Evolutionary conservation across 2,888 invertebrate species (phyloP).

Genomic region (Nephrocerus scutellatus): DNA sequence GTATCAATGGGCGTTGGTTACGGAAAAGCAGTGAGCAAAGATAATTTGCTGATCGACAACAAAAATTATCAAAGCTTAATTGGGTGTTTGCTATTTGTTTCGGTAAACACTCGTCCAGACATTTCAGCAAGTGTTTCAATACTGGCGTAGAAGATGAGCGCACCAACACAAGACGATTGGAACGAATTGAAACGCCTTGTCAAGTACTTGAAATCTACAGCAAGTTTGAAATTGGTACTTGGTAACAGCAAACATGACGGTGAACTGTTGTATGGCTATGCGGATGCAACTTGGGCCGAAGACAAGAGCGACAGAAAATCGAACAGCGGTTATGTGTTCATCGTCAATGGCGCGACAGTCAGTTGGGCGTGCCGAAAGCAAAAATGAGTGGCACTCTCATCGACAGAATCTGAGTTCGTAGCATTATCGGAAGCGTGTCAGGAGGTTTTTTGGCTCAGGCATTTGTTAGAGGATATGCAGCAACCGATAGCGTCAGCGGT

Average conservation of each 20-base stretch:
- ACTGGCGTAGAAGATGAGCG: conserved; percentile 29
- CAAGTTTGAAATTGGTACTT: conserved; percentile 1
- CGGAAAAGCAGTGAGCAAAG: too few relatives aligned
- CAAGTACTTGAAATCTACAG: conserved; percentile 22
- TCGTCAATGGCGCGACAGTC: conserved; percentile 18
- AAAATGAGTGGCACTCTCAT: conserved; percentile 22
- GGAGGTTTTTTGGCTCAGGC: too few relatives aligned
- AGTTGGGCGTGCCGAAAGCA: conserved; percentile 30
- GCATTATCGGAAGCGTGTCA: too few relatives aligned
- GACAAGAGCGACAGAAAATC: conserved; percentile 28
- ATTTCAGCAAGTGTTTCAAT: conserved; percentile 19
- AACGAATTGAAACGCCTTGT: conserved; percentile 26
- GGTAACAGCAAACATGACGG: background rate
- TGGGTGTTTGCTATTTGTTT: too few relatives aligned
- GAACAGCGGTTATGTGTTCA: conserved; percentile 27
- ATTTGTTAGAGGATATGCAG: too few relatives aligned
- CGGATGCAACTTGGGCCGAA: conserved; percentile 34
- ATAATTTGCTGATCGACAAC: too few relatives aligned
- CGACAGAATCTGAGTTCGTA: conserved; percentile 20
- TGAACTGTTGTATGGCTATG: conserved; percentile 18
- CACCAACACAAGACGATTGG: too few relatives aligned
- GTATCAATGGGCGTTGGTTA: too few relatives aligned
- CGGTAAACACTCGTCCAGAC: too few relatives aligned
- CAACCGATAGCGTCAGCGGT: too few relatives aligned
- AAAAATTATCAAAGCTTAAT: too few relatives aligned